phyloP scores from a whole-genome alignment of 2,113 vertebrate species.

The cattle (Bos taurus) region ARS-UCD2.0 NC_037357.1:86728501-86729000 shows the following conservation, averaged over 20 bases:
- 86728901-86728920: neutral
- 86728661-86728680: neutral
- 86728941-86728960: neutral
- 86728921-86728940: neutral
- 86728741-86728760: neutral
- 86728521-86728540: neutral
- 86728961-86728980: neutral
- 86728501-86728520: neutral
- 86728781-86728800: neutral
- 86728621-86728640: neutral
- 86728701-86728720: neutral
- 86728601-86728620: neutral
- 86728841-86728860: neutral
- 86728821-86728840: neutral
- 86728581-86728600: neutral
- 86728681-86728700: neutral
- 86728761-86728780: neutral
- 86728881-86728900: neutral
- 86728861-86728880: neutral
- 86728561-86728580: neutral
- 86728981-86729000: neutral
- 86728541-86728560: neutral
- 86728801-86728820: neutral
- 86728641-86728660: neutral
- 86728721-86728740: neutral